A percentile compares a stretch with the other conserved stretches of the same genome.
Conservation (phyloP, 2,113 vertebrate species). For the Amia ocellicauda region DNA sequence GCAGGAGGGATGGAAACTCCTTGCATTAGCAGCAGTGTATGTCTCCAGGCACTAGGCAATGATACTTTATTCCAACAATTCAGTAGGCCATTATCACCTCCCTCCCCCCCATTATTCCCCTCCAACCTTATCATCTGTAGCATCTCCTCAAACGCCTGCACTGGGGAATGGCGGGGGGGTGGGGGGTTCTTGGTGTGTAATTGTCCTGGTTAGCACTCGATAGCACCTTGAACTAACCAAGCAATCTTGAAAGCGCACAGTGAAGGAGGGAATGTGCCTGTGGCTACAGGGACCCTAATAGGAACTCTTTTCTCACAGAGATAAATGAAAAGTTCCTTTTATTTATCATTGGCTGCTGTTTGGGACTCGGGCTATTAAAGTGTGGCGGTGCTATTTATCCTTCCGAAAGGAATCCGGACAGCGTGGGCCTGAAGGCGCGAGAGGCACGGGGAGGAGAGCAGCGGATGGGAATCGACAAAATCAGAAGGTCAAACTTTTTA, state of each 20-base stretch:
- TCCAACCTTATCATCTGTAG: slow-evolving; percentile 63
- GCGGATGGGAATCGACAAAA: slow-evolving; percentile 66
- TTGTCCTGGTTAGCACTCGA: slow-evolving; percentile 78
- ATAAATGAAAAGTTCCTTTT: slow-evolving; percentile 82
- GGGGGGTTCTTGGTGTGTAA: slow-evolving; percentile 70
- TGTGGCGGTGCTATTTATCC: slow-evolving; percentile 72
- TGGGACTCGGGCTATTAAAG: slow-evolving; percentile 78
- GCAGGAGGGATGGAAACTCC: slow-evolving; percentile 65
- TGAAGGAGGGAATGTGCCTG: slow-evolving; percentile 69
- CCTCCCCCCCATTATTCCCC: slow-evolving; percentile 57
- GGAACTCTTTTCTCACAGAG: slow-evolving; percentile 73
- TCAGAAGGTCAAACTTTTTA: slow-evolving; percentile 73
- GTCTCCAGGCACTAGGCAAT: slow-evolving; percentile 76
- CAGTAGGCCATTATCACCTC: slow-evolving; percentile 75
- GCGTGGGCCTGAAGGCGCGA: slow-evolving; percentile 66
- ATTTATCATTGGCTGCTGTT: slow-evolving; percentile 75
- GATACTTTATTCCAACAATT: slow-evolving; percentile 78
- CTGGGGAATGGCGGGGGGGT: slow-evolving; percentile 53
- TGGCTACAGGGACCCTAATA: slow-evolving; percentile 72
- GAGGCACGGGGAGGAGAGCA: slow-evolving; percentile 49
- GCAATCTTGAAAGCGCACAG: slow-evolving; percentile 73
- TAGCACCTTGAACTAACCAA: slow-evolving; percentile 78
- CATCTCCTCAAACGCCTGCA: slow-evolving; percentile 68
- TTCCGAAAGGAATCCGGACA: slow-evolving; percentile 68
- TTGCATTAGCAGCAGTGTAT: slow-evolving; percentile 78